phyloP scores from a whole-genome alignment of 2,888 invertebrate genomes.

The Drosophila niveifrons region DNA sequence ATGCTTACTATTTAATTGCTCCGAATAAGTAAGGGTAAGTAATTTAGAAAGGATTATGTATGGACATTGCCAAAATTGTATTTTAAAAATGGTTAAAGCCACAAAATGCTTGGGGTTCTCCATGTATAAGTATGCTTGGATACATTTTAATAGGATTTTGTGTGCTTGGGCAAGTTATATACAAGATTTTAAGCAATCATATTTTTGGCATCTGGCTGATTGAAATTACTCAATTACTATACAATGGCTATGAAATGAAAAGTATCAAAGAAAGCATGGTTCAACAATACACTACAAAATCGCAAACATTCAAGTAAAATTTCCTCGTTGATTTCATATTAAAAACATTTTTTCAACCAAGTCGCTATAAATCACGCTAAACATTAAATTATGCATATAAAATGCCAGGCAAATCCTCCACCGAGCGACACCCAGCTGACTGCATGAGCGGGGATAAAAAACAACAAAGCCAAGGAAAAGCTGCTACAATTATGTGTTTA shows the following conservation, averaged over 20 bases:
- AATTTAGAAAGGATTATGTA: slow-evolving; percentile 37
- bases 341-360: slow-evolving; percentile 47
- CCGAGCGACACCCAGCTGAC: slow-evolving; percentile 33
- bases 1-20: slow-evolving; percentile 72
- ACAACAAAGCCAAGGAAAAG: slow-evolving; percentile 46
- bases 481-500: slow-evolving; percentile 74
- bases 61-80: slow-evolving; percentile 11
- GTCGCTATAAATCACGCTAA: slow-evolving; percentile 68
- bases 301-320: slow-evolving; percentile 42
- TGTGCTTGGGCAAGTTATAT: slow-evolving; percentile 5
- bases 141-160: slow-evolving; percentile 54
- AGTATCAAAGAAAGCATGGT: slow-evolving; percentile 1
- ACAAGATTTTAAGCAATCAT: neutral
- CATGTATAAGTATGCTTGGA: slow-evolving; percentile 16
- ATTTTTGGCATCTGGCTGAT: neutral
- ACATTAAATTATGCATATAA: slow-evolving; percentile 75
- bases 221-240: slow-evolving; percentile 5
- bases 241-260: slow-evolving; percentile 10
- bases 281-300: slow-evolving; percentile 4
- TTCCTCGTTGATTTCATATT: slow-evolving; percentile 37
- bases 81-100: slow-evolving; percentile 1
- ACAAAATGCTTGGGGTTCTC: slow-evolving; percentile 7
- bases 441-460: slow-evolving; percentile 8
- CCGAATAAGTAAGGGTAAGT: slow-evolving; percentile 6
- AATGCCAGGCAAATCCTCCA: slow-evolving; percentile 58